Evolutionary conservation across 2,113 vertebrate species (phyloP).

Genomic region (Petrocephalus microphthalmus): DNA sequence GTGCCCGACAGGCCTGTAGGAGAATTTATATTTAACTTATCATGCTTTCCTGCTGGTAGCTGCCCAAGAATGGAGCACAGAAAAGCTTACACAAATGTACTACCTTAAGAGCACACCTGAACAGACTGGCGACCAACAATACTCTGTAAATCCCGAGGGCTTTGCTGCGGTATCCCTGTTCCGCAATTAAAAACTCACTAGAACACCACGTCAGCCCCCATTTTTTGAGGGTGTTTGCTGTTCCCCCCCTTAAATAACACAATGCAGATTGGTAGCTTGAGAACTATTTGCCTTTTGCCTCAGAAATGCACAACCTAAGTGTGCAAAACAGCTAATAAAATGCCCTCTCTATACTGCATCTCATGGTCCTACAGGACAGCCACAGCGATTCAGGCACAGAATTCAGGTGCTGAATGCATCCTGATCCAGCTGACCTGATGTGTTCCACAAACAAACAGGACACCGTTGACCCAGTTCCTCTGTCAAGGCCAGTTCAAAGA

Average conservation of each 20-base stretch:
- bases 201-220: not conserved
- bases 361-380: not conserved
- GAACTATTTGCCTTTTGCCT: not conserved
- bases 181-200: not conserved
- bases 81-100: not conserved
- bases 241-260: not conserved
- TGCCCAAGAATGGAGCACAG: not conserved
- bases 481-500: not conserved
- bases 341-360: not conserved
- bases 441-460: not conserved
- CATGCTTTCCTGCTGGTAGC: not conserved
- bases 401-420: not conserved
- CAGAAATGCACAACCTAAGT: not conserved
- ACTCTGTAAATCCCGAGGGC: not conserved
- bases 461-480: not conserved
- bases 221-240: not conserved
- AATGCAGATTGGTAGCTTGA: not conserved
- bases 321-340: not conserved
- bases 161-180: not conserved
- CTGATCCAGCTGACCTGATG: not conserved
- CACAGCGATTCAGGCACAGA: not conserved
- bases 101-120: not conserved
- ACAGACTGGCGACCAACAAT: not conserved
- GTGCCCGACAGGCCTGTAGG: not conserved
- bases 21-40: not conserved